phyloP scores from a whole-genome alignment of 2,797 vertebrate species.

The Chrosomus eos region DNA sequence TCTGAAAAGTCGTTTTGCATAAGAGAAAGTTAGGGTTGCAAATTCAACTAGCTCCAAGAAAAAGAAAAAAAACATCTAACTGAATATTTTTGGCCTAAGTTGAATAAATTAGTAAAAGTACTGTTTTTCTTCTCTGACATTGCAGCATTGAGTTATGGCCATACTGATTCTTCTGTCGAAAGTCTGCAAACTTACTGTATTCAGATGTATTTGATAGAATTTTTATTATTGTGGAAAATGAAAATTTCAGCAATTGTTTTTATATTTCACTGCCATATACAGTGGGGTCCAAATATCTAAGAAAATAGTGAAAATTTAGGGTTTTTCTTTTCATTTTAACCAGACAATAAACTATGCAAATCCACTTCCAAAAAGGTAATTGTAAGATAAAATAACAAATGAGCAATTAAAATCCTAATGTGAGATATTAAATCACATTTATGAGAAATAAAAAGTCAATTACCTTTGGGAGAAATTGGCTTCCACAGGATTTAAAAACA shows the following conservation, averaged over 20 bases:
- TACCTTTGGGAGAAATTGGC: background rate
- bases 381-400: background rate
- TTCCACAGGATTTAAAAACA: background rate
- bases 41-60: slow-evolving; percentile 36
- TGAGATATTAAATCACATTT: background rate
- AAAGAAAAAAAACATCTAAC: background rate
- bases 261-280: background rate
- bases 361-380: background rate
- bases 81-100: background rate
- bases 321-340: background rate
- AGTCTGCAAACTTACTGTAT: background rate
- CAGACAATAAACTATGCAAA: background rate
- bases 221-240: background rate
- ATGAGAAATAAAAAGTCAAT: background rate
- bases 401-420: background rate
- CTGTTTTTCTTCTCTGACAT: background rate
- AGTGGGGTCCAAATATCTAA: background rate
- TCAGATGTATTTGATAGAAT: background rate
- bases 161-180: background rate
- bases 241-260: background rate
- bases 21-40: slow-evolving; percentile 24
- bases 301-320: background rate
- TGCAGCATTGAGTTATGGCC: background rate
- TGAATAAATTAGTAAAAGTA: background rate
- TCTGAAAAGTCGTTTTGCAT: slow-evolving; percentile 36